These are phyloP conservation scores for Turritopsis dohrnii DNA, from an alignment of 30 jellyfish, hydroid and myxozoan species.

Conservation along the genomic window DNA sequence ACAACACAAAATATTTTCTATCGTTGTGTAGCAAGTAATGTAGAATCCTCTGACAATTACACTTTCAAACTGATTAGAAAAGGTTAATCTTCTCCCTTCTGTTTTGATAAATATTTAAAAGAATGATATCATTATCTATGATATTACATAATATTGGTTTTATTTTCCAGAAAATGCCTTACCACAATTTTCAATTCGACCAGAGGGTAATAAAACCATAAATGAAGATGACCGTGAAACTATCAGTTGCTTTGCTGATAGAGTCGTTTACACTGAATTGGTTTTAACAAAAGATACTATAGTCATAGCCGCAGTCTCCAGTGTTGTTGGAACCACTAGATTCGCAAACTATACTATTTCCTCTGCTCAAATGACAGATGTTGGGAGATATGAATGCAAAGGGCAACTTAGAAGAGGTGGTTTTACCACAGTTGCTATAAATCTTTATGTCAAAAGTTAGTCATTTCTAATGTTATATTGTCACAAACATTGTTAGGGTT, in stretches of 20 bases:
- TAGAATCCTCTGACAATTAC: background rate
- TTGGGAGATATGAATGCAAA: constrained; percentile 56
- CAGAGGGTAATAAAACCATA: background rate
- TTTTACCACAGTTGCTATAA: background rate
- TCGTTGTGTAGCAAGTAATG: constrained; percentile 22
- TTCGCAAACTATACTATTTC: constrained; percentile 17
- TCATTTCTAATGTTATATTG: background rate
- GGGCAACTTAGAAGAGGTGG: constrained; percentile 48
- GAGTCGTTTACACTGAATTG: background rate
- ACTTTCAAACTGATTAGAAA: background rate
- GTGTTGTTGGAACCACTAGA: background rate
- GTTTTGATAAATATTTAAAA: background rate
- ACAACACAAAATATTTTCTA: background rate
- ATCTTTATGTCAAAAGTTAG: constrained; percentile 10
- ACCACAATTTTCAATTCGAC: background rate
- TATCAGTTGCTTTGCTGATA: background rate
- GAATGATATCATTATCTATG: background rate
- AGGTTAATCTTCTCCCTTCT: background rate
- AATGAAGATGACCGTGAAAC: background rate
- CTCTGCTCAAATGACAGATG: constrained; percentile 33
- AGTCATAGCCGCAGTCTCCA: background rate
- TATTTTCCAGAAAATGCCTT: background rate
- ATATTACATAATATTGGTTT: background rate
- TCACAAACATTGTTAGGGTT: background rate
- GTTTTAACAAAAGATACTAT: background rate